Conservation (phyloP, 2,113 vertebrate genomes). For the Epinephelus moara region DNA sequence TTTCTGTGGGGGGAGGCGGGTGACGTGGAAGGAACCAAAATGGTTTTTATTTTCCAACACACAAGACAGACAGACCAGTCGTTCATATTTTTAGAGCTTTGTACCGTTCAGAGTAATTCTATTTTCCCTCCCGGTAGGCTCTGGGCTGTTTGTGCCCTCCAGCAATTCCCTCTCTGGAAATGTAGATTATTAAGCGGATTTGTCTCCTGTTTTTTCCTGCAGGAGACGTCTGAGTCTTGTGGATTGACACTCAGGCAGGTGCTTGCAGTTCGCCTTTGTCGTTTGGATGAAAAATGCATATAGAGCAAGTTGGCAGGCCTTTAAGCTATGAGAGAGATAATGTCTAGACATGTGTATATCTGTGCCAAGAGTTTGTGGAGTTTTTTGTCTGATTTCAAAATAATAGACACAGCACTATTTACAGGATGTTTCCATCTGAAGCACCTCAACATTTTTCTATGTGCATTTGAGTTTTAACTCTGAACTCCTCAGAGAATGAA, state of each 20-base stretch:
- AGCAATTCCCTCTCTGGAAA: constrained; percentile 56
- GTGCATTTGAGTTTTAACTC: neutral
- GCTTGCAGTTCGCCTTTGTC: constrained; percentile 24
- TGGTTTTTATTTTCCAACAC: constrained; percentile 67
- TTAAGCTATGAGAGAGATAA: constrained; percentile 9
- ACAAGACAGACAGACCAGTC: constrained; percentile 41
- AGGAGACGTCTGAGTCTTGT: constrained; percentile 42
- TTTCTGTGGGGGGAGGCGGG: constrained; percentile 52
- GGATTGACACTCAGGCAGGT: constrained; percentile 56
- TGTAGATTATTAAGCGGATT: constrained; percentile 61
- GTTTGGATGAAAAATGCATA: constrained; percentile 37
- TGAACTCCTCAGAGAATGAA: neutral
- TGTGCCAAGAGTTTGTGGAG: constrained; percentile 8
- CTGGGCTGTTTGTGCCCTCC: constrained; percentile 59
- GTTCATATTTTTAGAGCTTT: constrained; percentile 69
- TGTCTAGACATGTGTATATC: constrained; percentile 19
- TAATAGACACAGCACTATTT: constrained; percentile 16
- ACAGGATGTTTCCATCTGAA: neutral
- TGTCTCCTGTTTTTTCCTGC: constrained; percentile 40
- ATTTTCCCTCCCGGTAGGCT: constrained; percentile 56
- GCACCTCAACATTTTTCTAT: neutral
- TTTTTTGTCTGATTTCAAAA: neutral
- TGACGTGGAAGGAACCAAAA: constrained; percentile 60
- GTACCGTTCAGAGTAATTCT: constrained; percentile 50
- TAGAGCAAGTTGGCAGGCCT: constrained; percentile 21